Conservation (phyloP, 92 coral and sea anemone genomes). For the Actinernus sp. region DNA sequence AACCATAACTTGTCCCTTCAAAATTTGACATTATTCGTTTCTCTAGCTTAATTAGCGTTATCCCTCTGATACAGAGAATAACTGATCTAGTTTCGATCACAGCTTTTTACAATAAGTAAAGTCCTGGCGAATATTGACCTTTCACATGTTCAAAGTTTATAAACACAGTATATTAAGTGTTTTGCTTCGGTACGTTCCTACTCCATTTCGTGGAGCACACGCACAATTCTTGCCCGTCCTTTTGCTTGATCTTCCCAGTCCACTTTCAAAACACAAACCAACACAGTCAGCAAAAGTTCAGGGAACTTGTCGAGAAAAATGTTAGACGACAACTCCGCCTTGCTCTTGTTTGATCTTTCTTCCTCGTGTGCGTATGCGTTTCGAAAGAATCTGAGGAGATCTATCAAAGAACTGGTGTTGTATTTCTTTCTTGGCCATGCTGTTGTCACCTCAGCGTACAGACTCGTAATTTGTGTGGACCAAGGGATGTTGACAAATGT, state of each 20-base stretch:
- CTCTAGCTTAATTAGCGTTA: too few species aligned
- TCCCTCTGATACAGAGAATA: too few species aligned
- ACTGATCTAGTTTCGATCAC: too few species aligned
- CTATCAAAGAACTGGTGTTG: slow-evolving; percentile 27
- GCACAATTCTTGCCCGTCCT: slow-evolving; percentile 26
- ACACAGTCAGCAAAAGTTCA: slow-evolving; percentile 59
- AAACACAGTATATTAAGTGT: too few species aligned
- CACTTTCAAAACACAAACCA: slow-evolving; percentile 24
- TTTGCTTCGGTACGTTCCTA: too few species aligned
- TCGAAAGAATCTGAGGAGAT: slow-evolving; percentile 60
- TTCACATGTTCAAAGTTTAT: too few species aligned
- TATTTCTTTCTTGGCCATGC: slow-evolving; percentile 35
- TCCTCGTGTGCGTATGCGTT: slow-evolving; percentile 71
- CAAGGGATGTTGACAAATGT: slow-evolving; percentile 6
- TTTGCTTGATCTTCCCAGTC: slow-evolving; percentile 5
- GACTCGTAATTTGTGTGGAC: slow-evolving; percentile 16
- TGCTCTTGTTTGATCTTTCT: slow-evolving; percentile 31
- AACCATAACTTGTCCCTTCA: too few species aligned
- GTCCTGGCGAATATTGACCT: too few species aligned
- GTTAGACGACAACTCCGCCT: slow-evolving; percentile 18
- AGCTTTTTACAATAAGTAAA: too few species aligned
- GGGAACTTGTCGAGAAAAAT: slow-evolving; percentile 33
- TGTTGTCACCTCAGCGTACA: slow-evolving; percentile 27
- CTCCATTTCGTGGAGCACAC: slow-evolving; percentile 7
- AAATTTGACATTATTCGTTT: too few species aligned